Evolutionary conservation across 2,888 invertebrate species (phyloP).

Genomic region (Charanyca ferruginea): DNA sequence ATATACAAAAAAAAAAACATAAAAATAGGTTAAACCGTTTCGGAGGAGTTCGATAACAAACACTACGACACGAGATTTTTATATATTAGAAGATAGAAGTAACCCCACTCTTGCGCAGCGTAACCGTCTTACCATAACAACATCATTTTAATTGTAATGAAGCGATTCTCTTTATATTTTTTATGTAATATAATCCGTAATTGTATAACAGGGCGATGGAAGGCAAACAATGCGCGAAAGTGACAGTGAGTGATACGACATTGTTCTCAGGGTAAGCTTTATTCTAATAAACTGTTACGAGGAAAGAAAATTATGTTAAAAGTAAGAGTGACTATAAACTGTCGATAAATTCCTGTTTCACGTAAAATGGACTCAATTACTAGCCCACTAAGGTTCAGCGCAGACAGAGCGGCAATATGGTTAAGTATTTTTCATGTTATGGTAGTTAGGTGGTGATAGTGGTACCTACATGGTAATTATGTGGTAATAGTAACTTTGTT

Average conservation of each 20-base stretch:
- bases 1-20: too few relatives aligned
- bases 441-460: too few relatives aligned
- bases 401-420: too few relatives aligned
- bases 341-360: neutral
- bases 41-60: too few relatives aligned
- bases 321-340: constrained; percentile 27
- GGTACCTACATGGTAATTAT: too few relatives aligned
- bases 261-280: constrained; percentile 54
- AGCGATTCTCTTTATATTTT: constrained; percentile 33
- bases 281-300: constrained; percentile 35
- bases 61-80: too few relatives aligned
- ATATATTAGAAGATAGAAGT: too few relatives aligned
- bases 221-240: constrained; percentile 69
- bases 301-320: constrained; percentile 21
- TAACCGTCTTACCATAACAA: neutral
- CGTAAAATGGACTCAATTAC: too few relatives aligned
- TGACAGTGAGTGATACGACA: constrained; percentile 64
- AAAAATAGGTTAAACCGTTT: too few relatives aligned
- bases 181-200: constrained; percentile 46
- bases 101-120: neutral
- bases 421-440: too few relatives aligned
- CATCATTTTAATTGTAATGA: constrained; percentile 21
- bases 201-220: constrained; percentile 30
- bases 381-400: too few relatives aligned
- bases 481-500: too few relatives aligned